Percentiles rank a stretch among this genome's conserved stretches.
Evolutionary conservation across 2,888 invertebrate species (phyloP).

Genomic region (Diploptera punctata): DNA sequence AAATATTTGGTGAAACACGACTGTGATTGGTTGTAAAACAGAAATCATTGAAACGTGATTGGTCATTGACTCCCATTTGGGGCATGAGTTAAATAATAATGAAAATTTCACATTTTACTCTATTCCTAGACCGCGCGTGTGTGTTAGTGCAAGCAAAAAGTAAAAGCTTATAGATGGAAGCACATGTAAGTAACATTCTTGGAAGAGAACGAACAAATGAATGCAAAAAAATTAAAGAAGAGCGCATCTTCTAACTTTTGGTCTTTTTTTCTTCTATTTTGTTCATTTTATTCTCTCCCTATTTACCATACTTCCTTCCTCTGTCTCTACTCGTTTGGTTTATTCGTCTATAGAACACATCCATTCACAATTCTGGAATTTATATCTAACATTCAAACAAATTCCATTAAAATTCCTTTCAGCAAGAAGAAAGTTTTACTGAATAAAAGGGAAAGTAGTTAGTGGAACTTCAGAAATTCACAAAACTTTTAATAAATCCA

Average conservation of each 20-base stretch:
- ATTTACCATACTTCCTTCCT: background rate
- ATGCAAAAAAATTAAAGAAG: background rate
- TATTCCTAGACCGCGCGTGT: no score
- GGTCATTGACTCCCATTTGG: no score
- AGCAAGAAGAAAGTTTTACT: background rate
- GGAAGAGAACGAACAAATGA: background rate
- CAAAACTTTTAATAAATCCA: no score
- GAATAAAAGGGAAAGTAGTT: background rate
- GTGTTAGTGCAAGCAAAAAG: no score
- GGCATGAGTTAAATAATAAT: no score
- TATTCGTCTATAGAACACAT: background rate
- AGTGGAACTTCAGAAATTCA: no score
- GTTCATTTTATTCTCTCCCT: background rate
- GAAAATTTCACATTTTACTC: no score
- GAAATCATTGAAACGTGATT: no score
- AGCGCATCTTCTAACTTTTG: background rate
- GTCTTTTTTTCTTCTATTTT: background rate
- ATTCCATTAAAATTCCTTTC: background rate
- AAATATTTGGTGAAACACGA: no score
- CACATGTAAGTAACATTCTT: no score
- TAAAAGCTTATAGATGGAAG: no score
- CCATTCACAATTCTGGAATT: background rate
- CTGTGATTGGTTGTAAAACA: no score
- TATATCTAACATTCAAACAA: slow-evolving; percentile 5
- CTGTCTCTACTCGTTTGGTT: background rate